Evolutionary conservation across 1,140 invertebrate species (phyloP).

Genomic region (Caenorhabditis tropicalis): DNA sequence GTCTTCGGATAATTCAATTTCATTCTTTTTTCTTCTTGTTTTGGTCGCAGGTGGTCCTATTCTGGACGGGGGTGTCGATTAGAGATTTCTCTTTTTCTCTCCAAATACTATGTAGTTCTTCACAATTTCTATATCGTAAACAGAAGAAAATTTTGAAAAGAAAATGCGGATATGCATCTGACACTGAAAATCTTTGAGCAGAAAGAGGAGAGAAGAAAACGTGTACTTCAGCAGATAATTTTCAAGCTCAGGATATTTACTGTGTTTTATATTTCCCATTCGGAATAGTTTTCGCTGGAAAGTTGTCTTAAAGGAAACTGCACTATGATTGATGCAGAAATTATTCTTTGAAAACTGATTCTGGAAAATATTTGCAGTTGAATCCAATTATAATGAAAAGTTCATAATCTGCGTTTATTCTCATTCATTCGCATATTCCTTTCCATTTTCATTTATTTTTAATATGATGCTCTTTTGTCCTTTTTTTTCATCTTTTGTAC

Average conservation of each 20-base stretch:
- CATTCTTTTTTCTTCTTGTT: not conserved
- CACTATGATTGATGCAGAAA: no score
- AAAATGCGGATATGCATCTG: not conserved
- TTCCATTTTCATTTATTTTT: not conserved
- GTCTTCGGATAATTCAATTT: not conserved
- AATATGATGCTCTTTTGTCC: not conserved
- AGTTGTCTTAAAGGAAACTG: no score
- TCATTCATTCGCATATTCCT: no score
- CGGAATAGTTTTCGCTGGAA: no score
- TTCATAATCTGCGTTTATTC: no score
- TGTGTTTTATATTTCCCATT: not conserved
- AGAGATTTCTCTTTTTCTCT: not conserved
- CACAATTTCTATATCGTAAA: not conserved
- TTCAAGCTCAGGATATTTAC: no score
- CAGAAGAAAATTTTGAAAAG: not conserved
- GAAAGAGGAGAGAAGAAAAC: not conserved
- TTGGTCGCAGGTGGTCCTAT: conserved; percentile 23
- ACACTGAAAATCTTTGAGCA: not conserved
- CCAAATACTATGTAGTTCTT: not conserved
- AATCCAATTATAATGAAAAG: no score
- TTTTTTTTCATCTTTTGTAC: not conserved
- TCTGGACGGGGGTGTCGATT: not conserved
- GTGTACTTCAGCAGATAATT: not conserved
- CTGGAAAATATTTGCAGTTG: no score
- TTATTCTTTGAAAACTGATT: no score